Base-by-base conservation (phyloP, 2,888 invertebrate genomes). In the Ophion ellenae region DNA sequence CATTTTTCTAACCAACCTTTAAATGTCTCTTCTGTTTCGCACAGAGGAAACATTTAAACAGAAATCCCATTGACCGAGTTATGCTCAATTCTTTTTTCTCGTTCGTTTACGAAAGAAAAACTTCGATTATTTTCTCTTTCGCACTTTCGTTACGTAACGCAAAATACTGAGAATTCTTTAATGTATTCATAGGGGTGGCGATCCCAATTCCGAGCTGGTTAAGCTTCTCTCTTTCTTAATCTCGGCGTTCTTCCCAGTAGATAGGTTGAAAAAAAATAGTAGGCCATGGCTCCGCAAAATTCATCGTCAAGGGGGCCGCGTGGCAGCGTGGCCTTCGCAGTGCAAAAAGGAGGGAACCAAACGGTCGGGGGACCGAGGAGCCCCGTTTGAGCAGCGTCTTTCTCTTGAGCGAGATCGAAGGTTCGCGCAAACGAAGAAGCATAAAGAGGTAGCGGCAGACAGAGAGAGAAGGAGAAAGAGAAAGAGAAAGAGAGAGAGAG, bases 201-300 rank as follows among this genome's bases (percentile, higher is more conserved):
- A 57, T 61, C 36, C 61, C n/a, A 53, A 80, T n/a, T 64, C 66
- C 20, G 47, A 32, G 61, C 47, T 40, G 45, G n/a, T 45, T 20
- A 17, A 57, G 47, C 57, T 70, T 57, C 6, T 59, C 53, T 63
- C 47, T 70, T 20, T 63, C 59, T 53, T 53, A 53, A 53, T 17
- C 45, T 57, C 45, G 17, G 57, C 70, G 69, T 61, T 70, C 32
- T 20, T 53, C n/a, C 61, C 28, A n/a, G 47, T 36, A 24, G 71
- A 63, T 36, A 32, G 63, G 63, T 63, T 36, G 10, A 40, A 66
- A 40, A 57, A 70, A 70, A 57, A 77, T 87, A 90, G 90, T 91
- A 90, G 91, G 90, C 91, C 91, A 91, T 89, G 90, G 91, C 88
- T 90, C 83, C 82, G 86, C 87, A 83, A 90, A 90, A 90, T 90